phyloP scores from a whole-genome alignment of 64 coral and sea anemone genomes.

The Cladopsammia gracilis region DNA sequence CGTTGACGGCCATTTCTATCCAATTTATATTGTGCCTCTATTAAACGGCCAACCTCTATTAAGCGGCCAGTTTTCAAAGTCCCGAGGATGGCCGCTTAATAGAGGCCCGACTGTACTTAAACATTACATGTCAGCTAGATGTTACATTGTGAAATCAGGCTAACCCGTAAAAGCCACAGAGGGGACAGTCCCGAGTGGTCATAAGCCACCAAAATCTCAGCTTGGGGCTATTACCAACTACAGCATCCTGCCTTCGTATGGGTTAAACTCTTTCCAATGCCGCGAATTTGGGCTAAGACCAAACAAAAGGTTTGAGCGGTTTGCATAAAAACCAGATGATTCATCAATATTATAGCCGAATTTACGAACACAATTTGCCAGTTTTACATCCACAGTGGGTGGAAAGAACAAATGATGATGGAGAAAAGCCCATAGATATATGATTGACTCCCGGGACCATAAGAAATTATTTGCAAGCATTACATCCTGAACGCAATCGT shows the following conservation, averaged over 20 bases:
- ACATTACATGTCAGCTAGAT: too few relatives aligned
- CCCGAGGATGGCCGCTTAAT: too few relatives aligned
- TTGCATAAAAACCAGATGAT: not conserved
- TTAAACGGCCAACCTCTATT: too few relatives aligned
- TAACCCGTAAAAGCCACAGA: too few relatives aligned
- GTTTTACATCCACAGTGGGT: not conserved
- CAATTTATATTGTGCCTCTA: too few relatives aligned
- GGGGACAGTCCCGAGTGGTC: too few relatives aligned
- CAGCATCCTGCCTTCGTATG: not conserved
- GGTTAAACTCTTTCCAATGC: not conserved
- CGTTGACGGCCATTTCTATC: too few relatives aligned
- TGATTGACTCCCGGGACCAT: not conserved
- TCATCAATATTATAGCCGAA: not conserved
- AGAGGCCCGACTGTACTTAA: too few relatives aligned
- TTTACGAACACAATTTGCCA: not conserved
- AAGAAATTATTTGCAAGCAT: constrained; percentile 1
- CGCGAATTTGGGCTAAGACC: not conserved
- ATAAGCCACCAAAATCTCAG: too few relatives aligned
- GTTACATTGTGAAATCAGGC: too few relatives aligned
- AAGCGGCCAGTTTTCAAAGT: too few relatives aligned
- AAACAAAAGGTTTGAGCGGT: not conserved
- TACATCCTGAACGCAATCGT: constrained; percentile 33
- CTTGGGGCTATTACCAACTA: too few relatives aligned
- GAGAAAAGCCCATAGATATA: constrained; percentile 22
- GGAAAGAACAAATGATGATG: constrained; percentile 1